These are phyloP conservation scores for Centropyge bicolor DNA, from an alignment of 2,797 vertebrate species.

Conservation along the genomic window DNA sequence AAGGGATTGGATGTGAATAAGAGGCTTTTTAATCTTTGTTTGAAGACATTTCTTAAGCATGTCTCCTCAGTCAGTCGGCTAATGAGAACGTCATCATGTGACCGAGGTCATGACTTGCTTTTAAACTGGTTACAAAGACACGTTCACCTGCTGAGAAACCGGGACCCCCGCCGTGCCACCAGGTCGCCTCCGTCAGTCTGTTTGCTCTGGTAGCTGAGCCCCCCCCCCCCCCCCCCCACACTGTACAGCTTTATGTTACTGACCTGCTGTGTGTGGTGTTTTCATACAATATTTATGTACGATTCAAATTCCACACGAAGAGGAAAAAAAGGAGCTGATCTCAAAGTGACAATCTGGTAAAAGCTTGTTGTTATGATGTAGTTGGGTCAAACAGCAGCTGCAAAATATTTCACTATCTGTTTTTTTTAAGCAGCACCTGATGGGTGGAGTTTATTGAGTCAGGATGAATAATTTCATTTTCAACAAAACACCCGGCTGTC, in stretches of 20 bases:
- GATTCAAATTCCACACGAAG: slow-evolving; percentile 12
- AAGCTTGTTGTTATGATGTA: slow-evolving; percentile 8
- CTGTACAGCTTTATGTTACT: slow-evolving; percentile 2
- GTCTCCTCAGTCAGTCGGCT: neutral
- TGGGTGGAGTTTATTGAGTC: slow-evolving; percentile 14
- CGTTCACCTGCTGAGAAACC: slow-evolving; percentile 21
- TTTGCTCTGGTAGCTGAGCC: neutral
- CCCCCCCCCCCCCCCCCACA: neutral
- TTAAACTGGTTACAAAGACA: slow-evolving; percentile 13
- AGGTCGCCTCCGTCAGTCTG: neutral
- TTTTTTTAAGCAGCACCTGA: slow-evolving; percentile 7
- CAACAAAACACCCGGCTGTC: neutral
- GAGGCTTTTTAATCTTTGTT: neutral
- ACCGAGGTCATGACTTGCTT: slow-evolving; percentile 14
- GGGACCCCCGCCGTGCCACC: slow-evolving; percentile 6
- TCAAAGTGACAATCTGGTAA: neutral
- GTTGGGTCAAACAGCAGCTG: slow-evolving; percentile 22
- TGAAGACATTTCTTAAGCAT: neutral
- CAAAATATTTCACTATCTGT: neutral
- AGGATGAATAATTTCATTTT: slow-evolving; percentile 18
- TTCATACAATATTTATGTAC: slow-evolving; percentile 7
- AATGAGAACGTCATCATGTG: slow-evolving; percentile 9
- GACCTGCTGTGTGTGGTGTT: slow-evolving; percentile 8
- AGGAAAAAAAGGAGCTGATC: slow-evolving; percentile 15
- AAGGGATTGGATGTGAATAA: slow-evolving; percentile 12